Conservation (phyloP, 2,888 invertebrate genomes). For the Eupithecia centaureata region DNA sequence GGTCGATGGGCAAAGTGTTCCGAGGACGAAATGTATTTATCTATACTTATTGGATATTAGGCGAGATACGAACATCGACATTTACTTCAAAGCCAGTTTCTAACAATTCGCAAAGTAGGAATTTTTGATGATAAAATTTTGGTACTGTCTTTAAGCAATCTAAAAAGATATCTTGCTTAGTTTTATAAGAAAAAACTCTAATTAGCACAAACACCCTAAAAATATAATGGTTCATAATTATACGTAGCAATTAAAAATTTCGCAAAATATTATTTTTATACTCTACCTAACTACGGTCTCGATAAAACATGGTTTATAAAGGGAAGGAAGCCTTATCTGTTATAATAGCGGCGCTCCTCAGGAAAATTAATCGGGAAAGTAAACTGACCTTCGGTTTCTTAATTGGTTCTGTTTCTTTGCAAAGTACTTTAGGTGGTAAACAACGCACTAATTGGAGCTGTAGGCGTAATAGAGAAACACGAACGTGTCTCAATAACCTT, state of each 20-base stretch:
- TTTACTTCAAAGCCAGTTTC: not conserved
- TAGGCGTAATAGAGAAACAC: slow-evolving; percentile 32
- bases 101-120: not conserved
- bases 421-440: slow-evolving; percentile 55
- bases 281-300: not conserved
- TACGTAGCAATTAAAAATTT: not conserved
- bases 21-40: slow-evolving; percentile 2
- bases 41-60: not conserved
- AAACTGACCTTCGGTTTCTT: slow-evolving; percentile 69
- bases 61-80: not conserved
- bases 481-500: slow-evolving; percentile 39
- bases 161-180: not conserved
- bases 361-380: slow-evolving; percentile 73
- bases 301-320: slow-evolving; percentile 20
- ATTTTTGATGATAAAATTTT: not conserved
- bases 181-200: not conserved
- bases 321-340: slow-evolving; percentile 38
- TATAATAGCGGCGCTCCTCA: slow-evolving; percentile 59
- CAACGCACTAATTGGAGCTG: slow-evolving; percentile 54
- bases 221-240: not conserved
- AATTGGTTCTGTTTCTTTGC: slow-evolving; percentile 67
- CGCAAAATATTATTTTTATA: not conserved
- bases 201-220: not conserved
- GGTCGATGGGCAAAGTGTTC: not conserved
- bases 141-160: not conserved